Evolutionary conservation across 2,888 invertebrate genomes (phyloP).

Genomic region (Exephanes ischioxanthus): DNA sequence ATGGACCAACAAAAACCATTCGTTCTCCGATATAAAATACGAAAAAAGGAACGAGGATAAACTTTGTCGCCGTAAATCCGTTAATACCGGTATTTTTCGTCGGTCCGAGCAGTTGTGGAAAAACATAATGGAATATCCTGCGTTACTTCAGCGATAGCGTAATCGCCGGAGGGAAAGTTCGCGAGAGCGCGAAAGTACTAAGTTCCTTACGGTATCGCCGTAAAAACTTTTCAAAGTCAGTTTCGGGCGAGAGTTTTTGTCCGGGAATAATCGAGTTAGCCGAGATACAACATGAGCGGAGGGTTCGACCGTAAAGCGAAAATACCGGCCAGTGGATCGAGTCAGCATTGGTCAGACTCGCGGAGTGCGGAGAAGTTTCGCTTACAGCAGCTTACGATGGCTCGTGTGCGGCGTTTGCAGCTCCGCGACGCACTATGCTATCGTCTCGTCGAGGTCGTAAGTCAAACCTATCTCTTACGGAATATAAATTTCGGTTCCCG

Average conservation of each 20-base stretch:
- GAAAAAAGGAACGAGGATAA: not conserved
- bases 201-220: slow-evolving; percentile 29
- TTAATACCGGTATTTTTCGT: not conserved
- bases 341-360: slow-evolving; percentile 42
- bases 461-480: slow-evolving; percentile 21
- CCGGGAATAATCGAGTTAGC: slow-evolving; percentile 23
- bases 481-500: slow-evolving; percentile 10
- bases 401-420: not conserved
- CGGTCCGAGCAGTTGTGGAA: not conserved
- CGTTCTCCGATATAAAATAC: no score
- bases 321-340: slow-evolving; percentile 7
- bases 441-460: slow-evolving; percentile 23
- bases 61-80: not conserved
- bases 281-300: not conserved
- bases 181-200: slow-evolving; percentile 19
- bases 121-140: not conserved
- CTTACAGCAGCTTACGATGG: not conserved
- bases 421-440: not conserved
- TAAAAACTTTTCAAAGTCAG: slow-evolving; percentile 22
- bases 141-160: slow-evolving; percentile 7
- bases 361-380: slow-evolving; percentile 1
- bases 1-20: no score
- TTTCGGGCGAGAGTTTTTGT: not conserved
- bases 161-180: slow-evolving; percentile 19
- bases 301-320: not conserved